Evolutionary conservation across 2,888 invertebrate genomes (phyloP), one percentile per base, ranked within the genome.

Genomic region (Pimpla rufipes): DNA sequence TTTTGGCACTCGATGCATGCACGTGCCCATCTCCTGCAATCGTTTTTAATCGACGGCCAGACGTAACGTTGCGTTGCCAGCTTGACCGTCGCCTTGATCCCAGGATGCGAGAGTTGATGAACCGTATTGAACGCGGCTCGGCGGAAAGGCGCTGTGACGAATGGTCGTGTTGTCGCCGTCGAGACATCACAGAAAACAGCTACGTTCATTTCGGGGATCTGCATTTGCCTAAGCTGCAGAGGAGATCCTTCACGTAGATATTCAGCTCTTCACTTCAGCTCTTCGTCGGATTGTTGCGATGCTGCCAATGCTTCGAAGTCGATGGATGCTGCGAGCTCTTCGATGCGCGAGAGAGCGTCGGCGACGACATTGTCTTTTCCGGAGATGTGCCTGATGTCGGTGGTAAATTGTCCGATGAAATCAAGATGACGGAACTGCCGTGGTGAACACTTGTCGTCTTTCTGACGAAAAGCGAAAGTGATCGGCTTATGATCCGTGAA

Each of bases 11-110:
- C 37, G 68, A 64, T 23, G 37, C 77, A 78, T 6, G 23, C 47
- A 0, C 37, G 23, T 11, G 78, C 78, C 78, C 92, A 93, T 0
- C 81, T 47, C 0, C 89, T 71, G 66, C 89, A 90, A 66, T 93
- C 92, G 7, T 80, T 84, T 0, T 90, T 88, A 0, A 93, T 88
- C 0, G 87, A 86, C 0, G 92, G n/a, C n/a, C n/a, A n/a, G n/a
- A n/a, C n/a, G n/a, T n/a, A n/a, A n/a, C n/a, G n/a, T n/a, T n/a
- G n/a, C n/a, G n/a, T n/a, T n/a, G n/a, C n/a, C n/a, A n/a, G n/a
- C n/a, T n/a, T n/a, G n/a, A n/a, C n/a, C n/a, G n/a, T n/a, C n/a
- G n/a, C n/a, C n/a, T n/a, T n/a, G n/a, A n/a, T n/a, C n/a, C n/a
- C n/a, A n/a, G n/a, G n/a, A 93, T 90, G 91, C 5, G 87, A 81